phyloP scores from a whole-genome alignment of 2,113 vertebrate genomes.

The Lipophrys pholis region DNA sequence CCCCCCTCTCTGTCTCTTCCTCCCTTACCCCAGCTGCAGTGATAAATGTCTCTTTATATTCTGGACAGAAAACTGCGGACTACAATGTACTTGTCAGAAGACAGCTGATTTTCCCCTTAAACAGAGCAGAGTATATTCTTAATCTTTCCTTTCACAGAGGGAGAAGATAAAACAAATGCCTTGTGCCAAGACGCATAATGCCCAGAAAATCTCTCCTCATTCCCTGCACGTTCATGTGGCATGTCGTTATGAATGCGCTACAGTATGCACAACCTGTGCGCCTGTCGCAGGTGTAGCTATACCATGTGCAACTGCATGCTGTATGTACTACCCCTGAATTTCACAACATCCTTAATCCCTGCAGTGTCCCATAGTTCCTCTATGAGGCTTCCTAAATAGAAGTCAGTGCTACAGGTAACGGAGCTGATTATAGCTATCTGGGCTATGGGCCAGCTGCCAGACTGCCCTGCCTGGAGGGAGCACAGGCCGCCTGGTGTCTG shows the following conservation, averaged over 20 bases:
- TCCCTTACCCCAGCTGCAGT: slow-evolving; percentile 79
- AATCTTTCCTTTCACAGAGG: slow-evolving; percentile 73
- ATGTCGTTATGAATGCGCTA: background rate
- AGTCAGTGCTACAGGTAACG: slow-evolving; percentile 81
- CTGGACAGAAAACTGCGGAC: slow-evolving; percentile 77
- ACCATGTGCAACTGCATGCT: slow-evolving; percentile 36
- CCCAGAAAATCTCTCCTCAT: slow-evolving; percentile 52
- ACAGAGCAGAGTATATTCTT: slow-evolving; percentile 71
- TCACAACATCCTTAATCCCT: slow-evolving; percentile 55
- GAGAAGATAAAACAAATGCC: slow-evolving; percentile 70
- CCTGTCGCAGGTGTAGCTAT: slow-evolving; percentile 50
- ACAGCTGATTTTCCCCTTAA: slow-evolving; percentile 79
- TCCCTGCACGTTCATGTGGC: slow-evolving; percentile 20
- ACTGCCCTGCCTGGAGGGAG: slow-evolving; percentile 74
- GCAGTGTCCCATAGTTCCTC: slow-evolving; percentile 58
- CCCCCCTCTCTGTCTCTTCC: slow-evolving; percentile 40
- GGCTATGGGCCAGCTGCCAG: slow-evolving; percentile 78
- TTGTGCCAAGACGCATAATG: slow-evolving; percentile 64
- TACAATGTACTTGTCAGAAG: slow-evolving; percentile 82
- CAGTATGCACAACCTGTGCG: slow-evolving; percentile 23
- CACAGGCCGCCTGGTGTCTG: slow-evolving; percentile 77
- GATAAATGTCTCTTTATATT: slow-evolving; percentile 86
- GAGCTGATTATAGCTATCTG: slow-evolving; percentile 81
- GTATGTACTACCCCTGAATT: slow-evolving; percentile 54
- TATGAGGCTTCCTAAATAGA: slow-evolving; percentile 73